A percentile compares a stretch with the other conserved stretches of the same genome.
Conservation (phyloP, 2,888 invertebrate species). For the Prosopocoilus inquinatus region DNA sequence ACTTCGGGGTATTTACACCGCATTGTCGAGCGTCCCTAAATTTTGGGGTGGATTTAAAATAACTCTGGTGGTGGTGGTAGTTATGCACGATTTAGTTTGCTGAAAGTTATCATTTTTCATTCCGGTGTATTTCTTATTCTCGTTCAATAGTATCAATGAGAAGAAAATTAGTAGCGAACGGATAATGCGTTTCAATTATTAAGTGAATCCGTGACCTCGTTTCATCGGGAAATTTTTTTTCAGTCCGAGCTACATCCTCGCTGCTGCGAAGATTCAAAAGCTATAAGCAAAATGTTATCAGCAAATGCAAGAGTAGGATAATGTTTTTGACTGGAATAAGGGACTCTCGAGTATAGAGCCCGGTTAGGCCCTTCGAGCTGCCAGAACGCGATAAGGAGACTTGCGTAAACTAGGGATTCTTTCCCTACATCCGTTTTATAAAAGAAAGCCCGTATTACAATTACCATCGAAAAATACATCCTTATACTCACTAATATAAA, state of each 20-base stretch:
- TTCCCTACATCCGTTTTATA: conserved; percentile 25
- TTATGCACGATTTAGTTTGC: no score
- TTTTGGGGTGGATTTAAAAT: conserved; percentile 43
- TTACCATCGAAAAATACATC: background rate
- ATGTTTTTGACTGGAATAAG: conserved; percentile 47
- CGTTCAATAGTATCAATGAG: no score
- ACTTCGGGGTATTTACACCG: conserved; percentile 49
- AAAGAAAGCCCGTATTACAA: conserved; percentile 14
- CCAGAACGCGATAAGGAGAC: conserved; percentile 45
- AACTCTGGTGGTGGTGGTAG: conserved; percentile 19
- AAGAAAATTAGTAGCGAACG: no score
- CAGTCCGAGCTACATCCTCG: background rate
- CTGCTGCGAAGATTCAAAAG: background rate
- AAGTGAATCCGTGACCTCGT: no score
- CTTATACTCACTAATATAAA: no score
- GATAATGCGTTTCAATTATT: no score
- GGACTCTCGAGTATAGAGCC: conserved; percentile 37
- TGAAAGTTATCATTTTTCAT: no score
- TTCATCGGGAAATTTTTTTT: background rate
- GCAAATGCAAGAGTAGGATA: conserved; percentile 41
- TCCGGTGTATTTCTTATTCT: no score
- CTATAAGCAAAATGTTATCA: conserved; percentile 3
- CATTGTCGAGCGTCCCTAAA: conserved; percentile 35
- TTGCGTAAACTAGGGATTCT: conserved; percentile 41
- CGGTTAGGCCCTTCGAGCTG: conserved; percentile 46